Percentiles rank a stretch among this genome's conserved stretches.
These are phyloP conservation scores for Momotus momota DNA, from an alignment of 2,797 vertebrate species.

Conservation along the genomic window DNA sequence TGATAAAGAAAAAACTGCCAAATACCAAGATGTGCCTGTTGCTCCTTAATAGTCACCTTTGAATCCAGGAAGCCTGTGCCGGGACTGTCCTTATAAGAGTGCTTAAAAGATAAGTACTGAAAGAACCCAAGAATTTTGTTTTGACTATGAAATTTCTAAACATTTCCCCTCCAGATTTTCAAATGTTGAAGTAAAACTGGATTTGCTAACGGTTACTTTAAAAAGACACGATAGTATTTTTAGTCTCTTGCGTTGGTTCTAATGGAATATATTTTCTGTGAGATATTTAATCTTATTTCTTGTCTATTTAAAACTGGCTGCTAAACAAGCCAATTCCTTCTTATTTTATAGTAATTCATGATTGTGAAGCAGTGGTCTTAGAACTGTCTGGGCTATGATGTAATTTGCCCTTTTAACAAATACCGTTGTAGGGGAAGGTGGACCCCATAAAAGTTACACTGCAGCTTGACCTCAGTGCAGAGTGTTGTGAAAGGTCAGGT, in stretches of 20 bases:
- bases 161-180: not conserved
- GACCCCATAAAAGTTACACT: not conserved
- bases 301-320: not conserved
- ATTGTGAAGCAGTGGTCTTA: not conserved
- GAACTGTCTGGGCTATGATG: not conserved
- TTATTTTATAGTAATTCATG: fast-evolving
- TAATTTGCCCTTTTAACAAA: not conserved
- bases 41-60: not conserved
- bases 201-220: not conserved
- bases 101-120: not conserved
- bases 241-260: not conserved
- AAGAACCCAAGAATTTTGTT: not conserved
- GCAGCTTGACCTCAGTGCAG: not conserved
- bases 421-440: too few relatives aligned
- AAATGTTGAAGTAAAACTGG: not conserved
- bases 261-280: not conserved
- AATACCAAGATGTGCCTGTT: not conserved
- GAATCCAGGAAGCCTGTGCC: not conserved
- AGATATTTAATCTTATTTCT: not conserved
- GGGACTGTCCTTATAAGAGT: not conserved
- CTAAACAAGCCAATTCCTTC: not conserved
- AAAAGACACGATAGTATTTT: not conserved
- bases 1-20: not conserved
- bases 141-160: not conserved
- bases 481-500: not conserved